Base-by-base conservation (phyloP, 2,113 vertebrate genomes). In the Pimephales promelas region DNA sequence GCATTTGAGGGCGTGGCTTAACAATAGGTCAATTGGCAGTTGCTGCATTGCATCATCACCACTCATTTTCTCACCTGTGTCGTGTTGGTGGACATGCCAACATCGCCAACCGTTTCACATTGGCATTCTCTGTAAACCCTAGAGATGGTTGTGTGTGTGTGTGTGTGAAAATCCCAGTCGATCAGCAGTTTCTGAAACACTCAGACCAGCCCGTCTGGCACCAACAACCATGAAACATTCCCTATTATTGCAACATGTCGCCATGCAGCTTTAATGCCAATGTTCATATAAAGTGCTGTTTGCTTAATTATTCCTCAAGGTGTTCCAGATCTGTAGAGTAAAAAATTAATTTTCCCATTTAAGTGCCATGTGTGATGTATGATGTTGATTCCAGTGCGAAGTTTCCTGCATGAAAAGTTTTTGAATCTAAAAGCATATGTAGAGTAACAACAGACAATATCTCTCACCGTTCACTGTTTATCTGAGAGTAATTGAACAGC, bases 281-380 rank as follows among this genome's bases (percentile, higher is more conserved):
- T 57, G 75, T 59, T 61, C 54, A 61, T 59, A 76, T 34, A 40
- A 77, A 78, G 54, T 78, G 75, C 56, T 78, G 75, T 78, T 78
- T 78, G 54, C 22, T 24, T 78, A 34, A 78, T 43, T 78, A 78
- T 59, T 78, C 75, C 54, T 78, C 54, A 78, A 78, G 75, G 54
- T 78, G 75, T 59, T 78, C 43, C 75, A 61, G n/a, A 16, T 78
- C 75, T 59, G 56, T 59, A 78, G 34, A 43, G 75, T 78, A 78
- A 78, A 78, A 61, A 78, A 59, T 78, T 59, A 43, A 78, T 61
- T 78, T 78, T 40, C n/a, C 75, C 36, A 77, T 77, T 77, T 77
- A 59, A 77, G 34, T 77, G 75, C 75, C 54, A 43, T 13, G 54
- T 78, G 56, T 78, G 75, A 78, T 59, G n/a, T 78, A 78, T 78